Evolutionary conservation across 2,888 invertebrate species (phyloP).

Genomic region (Microplitis manilae): DNA sequence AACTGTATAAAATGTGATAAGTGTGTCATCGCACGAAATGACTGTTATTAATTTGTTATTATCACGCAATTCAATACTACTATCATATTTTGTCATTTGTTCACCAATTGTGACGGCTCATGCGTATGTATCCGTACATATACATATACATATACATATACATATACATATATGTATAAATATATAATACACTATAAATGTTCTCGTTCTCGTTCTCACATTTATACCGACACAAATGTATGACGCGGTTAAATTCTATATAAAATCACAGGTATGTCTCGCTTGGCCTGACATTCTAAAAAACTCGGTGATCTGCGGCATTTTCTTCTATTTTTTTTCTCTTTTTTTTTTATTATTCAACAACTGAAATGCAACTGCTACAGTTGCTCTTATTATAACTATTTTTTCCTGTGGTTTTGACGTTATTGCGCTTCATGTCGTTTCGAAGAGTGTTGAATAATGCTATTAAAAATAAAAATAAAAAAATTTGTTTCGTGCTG

Average conservation of each 20-base stretch:
- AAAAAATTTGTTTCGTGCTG: not conserved
- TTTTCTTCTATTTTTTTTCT: conserved; percentile 13
- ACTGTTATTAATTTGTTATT: conserved; percentile 20
- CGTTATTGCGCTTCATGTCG: not conserved
- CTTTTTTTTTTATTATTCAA: not conserved
- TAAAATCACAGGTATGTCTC: conserved; percentile 39
- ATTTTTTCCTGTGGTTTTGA: conserved; percentile 5
- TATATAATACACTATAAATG: not conserved
- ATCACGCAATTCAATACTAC: conserved; percentile 12
- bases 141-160: conserved; percentile 7
- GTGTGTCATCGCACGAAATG: conserved; percentile 30
- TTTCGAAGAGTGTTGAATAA: conserved; percentile 17
- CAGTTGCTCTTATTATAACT: conserved; percentile 35
- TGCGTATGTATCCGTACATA: conserved; percentile 14
- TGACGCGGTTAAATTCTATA: conserved; percentile 50
- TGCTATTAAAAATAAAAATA: not conserved
- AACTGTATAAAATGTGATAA: conserved; percentile 25
- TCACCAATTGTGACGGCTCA: conserved; percentile 19
- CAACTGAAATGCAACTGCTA: conserved; percentile 14
- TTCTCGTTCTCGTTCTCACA: conserved; percentile 4
- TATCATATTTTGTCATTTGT: conserved; percentile 9
- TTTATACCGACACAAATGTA: conserved; percentile 6
- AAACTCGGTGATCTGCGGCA: conserved; percentile 18
- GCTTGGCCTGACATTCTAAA: conserved; percentile 31
- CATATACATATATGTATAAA: conserved; percentile 4